Evolutionary conservation across 2,797 vertebrate species (phyloP), one percentile per base, ranked within the genome.

Genomic region (Sebastes minor): DNA sequence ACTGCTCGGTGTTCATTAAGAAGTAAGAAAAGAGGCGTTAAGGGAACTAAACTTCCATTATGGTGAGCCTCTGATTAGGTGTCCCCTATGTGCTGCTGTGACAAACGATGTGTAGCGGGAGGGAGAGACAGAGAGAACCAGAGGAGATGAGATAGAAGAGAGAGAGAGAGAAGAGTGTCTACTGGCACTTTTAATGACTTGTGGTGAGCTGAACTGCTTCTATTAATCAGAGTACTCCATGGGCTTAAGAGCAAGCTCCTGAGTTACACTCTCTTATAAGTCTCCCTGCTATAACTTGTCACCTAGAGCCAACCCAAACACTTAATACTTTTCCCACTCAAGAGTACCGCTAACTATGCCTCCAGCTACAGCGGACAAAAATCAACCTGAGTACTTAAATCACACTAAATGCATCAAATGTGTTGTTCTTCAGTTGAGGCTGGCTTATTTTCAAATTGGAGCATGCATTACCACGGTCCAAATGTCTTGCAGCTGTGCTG

Each of bases 151-250:
- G 89, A 92, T 92, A 90, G 91, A 91, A 84, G 86, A 92, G 71
- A 16, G 65, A 91, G 65, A 91, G 85, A 70, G 71, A 80, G 73
- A 68, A 74, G 60, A 88, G 86, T 80, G 89, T 93, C 91, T 94
- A 88, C 92, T 92, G 90, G 93, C 92, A 93, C 91, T 94, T 93
- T 94, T 94, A 96, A 96, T 95, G 93, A 95, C 95, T 93, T 92
- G 94, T 86, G 91, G 92, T 90, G 92, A 77, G 88, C 80, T 86
- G 89, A 91, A 90, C 93, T 89, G 89, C 91, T 87, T 91, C 94
- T 88, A 95, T 96, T 95, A 95, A 96, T 96, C 95, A 95, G 93
- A 88, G 86, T 30, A 80, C 89, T 94, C 90, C 71, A 76, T 70
- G 79, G 91, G 87, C 86, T 93, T 93, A 94, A 95, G 91, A 93